Conservation (phyloP, 2,113 vertebrate species). For the Psephotus haematonotus region DNA sequence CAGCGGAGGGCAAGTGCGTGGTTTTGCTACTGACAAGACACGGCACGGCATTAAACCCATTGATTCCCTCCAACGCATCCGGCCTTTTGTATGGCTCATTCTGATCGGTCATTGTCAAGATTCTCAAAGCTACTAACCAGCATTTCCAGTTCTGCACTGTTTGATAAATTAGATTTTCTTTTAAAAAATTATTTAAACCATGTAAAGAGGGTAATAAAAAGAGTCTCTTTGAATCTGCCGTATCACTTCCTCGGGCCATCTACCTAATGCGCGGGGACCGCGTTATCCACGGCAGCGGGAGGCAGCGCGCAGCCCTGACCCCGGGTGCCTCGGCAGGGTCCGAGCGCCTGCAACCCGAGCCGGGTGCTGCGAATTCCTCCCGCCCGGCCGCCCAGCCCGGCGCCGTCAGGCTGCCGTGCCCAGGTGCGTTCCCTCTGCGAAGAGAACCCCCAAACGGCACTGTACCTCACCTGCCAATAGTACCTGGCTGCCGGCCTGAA, state of each 20-base stretch:
- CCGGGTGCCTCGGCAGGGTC: constrained; percentile 61
- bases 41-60: accelerated
- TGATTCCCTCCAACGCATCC: accelerated
- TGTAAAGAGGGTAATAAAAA: neutral
- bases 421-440: neutral
- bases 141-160: neutral
- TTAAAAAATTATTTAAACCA: neutral
- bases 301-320: constrained; percentile 72
- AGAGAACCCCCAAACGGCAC: accelerated
- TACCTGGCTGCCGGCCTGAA: accelerated
- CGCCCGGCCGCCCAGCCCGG: neutral
- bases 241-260: neutral
- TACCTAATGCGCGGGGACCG: neutral
- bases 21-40: accelerated
- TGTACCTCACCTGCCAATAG: accelerated
- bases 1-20: accelerated
- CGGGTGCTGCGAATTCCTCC: constrained; percentile 71
- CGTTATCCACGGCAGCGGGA: constrained; percentile 75
- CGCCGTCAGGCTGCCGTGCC: neutral
- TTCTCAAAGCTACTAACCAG: neutral
- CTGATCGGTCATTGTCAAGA: accelerated
- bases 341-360: constrained; percentile 80
- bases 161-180: neutral
- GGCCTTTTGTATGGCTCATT: accelerated
- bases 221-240: neutral